Percentiles rank a stretch among this genome's conserved stretches.
phyloP scores from a whole-genome alignment of 2,113 vertebrate species.

The Eudyptes chrysolophus region DNA sequence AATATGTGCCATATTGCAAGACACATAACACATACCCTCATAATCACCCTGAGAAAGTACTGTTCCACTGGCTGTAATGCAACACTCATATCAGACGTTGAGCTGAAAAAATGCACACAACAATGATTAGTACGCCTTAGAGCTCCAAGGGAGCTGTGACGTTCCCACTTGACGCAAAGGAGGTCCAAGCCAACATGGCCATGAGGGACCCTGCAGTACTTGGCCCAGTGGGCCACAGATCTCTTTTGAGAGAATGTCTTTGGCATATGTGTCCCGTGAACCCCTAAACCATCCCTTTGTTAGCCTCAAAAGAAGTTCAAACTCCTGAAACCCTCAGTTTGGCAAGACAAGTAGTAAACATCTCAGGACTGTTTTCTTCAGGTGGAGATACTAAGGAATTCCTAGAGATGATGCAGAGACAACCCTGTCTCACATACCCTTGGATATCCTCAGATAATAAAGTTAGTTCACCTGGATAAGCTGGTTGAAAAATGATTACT shows the following conservation, averaged over 20 bases:
- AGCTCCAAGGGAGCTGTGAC: neutral
- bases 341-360: neutral
- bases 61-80: neutral
- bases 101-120: neutral
- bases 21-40: fast-evolving
- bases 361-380: neutral
- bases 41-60: neutral
- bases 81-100: neutral
- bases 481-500: neutral
- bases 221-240: neutral
- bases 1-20: neutral
- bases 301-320: neutral
- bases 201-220: neutral
- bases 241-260: neutral
- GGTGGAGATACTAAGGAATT: neutral
- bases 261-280: neutral
- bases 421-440: neutral
- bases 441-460: neutral
- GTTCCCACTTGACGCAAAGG: neutral
- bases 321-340: neutral
- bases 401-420: neutral
- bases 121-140: neutral
- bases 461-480: neutral
- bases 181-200: neutral
- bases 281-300: neutral